Evolutionary conservation across 35 echinoderm and acorn worm species (phyloP).

Genomic region (Patiria miniata): DNA sequence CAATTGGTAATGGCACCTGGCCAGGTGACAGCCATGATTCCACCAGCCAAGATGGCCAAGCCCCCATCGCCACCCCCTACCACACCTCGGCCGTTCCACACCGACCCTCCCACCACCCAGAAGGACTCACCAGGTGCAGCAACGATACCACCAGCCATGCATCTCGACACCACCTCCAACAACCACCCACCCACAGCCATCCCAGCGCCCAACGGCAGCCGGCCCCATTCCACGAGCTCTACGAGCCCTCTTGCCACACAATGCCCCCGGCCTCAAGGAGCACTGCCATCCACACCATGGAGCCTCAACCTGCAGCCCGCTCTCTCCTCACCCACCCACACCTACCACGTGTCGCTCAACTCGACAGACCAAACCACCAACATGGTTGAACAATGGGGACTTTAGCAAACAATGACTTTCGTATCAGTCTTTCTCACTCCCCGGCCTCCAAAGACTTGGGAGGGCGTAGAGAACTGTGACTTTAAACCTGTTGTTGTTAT

Average conservation of each 20-base stretch:
- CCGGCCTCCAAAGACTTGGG: too few species aligned
- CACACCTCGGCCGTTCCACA: background rate
- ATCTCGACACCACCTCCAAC: too few species aligned
- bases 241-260: conserved; percentile 12
- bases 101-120: background rate
- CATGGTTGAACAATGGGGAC: too few species aligned
- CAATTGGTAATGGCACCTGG: background rate
- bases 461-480: too few species aligned
- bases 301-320: too few species aligned
- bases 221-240: background rate
- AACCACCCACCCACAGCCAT: background rate
- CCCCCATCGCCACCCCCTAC: background rate
- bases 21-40: background rate
- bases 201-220: background rate
- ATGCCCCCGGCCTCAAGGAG: conserved; percentile 8
- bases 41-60: background rate
- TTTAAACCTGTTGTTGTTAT: too few species aligned
- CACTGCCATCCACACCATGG: too few species aligned
- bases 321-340: too few species aligned
- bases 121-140: background rate
- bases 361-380: too few species aligned
- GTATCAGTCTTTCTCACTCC: too few species aligned
- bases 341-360: too few species aligned
- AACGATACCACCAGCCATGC: background rate
- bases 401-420: too few species aligned